Conservation (phyloP, 2,113 vertebrate species). For the Brachypteracias leptosomus region DNA sequence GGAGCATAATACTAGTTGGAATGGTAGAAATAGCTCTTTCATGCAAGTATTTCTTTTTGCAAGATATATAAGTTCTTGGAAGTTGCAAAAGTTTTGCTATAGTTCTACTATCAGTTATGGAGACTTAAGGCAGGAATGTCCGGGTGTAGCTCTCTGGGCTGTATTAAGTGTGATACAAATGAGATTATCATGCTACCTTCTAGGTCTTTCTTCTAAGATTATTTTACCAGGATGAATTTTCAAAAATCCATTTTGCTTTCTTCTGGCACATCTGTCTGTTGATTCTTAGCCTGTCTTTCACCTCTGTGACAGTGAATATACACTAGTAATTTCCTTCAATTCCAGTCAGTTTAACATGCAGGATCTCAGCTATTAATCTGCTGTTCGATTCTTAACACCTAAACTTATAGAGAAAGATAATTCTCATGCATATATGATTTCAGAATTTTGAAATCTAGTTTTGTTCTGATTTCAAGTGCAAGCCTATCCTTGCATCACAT, state of each 20-base stretch:
- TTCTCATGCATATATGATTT: neutral
- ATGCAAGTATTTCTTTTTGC: conserved; percentile 15
- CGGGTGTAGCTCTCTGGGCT: neutral
- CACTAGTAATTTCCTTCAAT: neutral
- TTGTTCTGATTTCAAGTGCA: neutral
- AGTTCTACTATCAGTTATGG: neutral
- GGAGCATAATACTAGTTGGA: neutral
- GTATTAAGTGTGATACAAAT: neutral
- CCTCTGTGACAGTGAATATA: neutral
- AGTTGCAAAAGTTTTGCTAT: neutral
- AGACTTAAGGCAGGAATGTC: neutral
- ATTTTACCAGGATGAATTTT: neutral
- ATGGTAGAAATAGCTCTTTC: neutral
- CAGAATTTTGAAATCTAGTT: neutral
- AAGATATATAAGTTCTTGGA: neutral
- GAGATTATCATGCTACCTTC: neutral
- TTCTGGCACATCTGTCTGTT: neutral
- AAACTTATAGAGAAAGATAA: neutral
- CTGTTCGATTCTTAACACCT: neutral
- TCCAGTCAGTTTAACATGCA: neutral
- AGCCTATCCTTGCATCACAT: neutral
- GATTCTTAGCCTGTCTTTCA: neutral
- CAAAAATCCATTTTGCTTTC: neutral
- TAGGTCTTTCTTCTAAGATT: neutral
- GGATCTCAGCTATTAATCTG: neutral